Evolutionary conservation across 2,888 invertebrate species (phyloP).

Genomic region (Drosophila algonquin): DNA sequence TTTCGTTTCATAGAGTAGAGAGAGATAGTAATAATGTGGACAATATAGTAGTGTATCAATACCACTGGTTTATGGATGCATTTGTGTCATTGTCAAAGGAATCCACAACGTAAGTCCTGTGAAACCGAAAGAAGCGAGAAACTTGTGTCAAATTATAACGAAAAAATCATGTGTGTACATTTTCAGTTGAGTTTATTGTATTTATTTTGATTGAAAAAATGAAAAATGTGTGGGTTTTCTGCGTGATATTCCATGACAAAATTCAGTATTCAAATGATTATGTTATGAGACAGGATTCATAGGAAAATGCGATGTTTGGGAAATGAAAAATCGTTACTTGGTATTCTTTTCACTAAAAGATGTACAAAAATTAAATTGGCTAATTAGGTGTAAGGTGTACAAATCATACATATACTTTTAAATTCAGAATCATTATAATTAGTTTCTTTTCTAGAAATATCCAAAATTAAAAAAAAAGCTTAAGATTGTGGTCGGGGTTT

Average conservation of each 20-base stretch:
- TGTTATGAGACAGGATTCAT: conserved; percentile 33
- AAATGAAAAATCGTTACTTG: conserved; percentile 44
- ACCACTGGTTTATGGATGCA: neutral
- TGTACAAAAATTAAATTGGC: conserved; percentile 66
- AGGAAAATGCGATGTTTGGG: conserved; percentile 56
- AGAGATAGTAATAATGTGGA: neutral
- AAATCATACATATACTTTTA: conserved; percentile 57
- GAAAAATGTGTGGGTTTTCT: conserved; percentile 16
- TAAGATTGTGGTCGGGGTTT: conserved; percentile 16
- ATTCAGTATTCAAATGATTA: conserved; percentile 43
- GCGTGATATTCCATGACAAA: conserved; percentile 49
- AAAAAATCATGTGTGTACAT: conserved; percentile 43
- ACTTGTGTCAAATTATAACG: conserved; percentile 46
- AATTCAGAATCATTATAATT: conserved; percentile 33
- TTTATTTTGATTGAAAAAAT: conserved; percentile 47
- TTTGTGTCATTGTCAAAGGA: neutral
- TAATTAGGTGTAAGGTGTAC: conserved; percentile 64
- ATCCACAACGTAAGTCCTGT: conserved; percentile 18
- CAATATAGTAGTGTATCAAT: neutral
- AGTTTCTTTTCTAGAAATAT: conserved; percentile 2
- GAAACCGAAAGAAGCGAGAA: conserved; percentile 4
- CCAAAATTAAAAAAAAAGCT: conserved; percentile 22
- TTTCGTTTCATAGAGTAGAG: neutral
- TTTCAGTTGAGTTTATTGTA: conserved; percentile 47
- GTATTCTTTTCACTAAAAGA: conserved; percentile 48